Evolutionary conservation across 2,888 invertebrate species (phyloP), one percentile per base, ranked within the genome.

Genomic region (Pristionchus fissidentatus): DNA sequence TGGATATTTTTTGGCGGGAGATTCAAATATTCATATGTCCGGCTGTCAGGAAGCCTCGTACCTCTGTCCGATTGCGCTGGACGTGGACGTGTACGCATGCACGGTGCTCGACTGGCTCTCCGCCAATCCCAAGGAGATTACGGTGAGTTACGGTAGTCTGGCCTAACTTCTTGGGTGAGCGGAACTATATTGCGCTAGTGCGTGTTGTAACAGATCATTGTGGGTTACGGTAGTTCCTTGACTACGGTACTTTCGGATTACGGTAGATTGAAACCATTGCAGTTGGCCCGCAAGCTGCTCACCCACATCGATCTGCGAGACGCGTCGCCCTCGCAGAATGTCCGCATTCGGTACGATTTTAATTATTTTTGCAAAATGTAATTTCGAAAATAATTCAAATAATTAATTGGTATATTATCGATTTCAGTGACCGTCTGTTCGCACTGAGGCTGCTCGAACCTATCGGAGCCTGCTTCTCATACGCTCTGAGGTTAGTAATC

Each of bases 81-180:
- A 70, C 41, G 70, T 70, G 7, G 70, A 70, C 41, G 41, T 70
- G 38, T 70, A 41, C 32, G 70, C 43, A 41, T 70, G 70, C 70
- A 70, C 70, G 70, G 43, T 70, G n/a, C 70, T 70, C 70, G 70
- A 70, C 43, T 70, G 70, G 70, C 70, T 70, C 41, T 38, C 43
- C 13, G 70, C 70, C 38, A 70, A 70, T 70, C 41, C n/a, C 10
- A 26, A 26, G 26, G 70, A 70, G 70, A 70, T 70, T 70, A 70
- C 70, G 70, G 70, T 70, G 13, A 10, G 38, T 3, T 66, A n/a
- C n/a, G n/a, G n/a, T n/a, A n/a, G n/a, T n/a, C n/a, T n/a, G n/a
- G n/a, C n/a, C n/a, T n/a, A n/a, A n/a, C n/a, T n/a, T n/a, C n/a
- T n/a, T n/a, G n/a, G n/a, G n/a, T n/a, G n/a, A n/a, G n/a, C n/a